Evolutionary conservation across 2,797 vertebrate genomes (phyloP).

Genomic region (Falco novaeseelandiae): DNA sequence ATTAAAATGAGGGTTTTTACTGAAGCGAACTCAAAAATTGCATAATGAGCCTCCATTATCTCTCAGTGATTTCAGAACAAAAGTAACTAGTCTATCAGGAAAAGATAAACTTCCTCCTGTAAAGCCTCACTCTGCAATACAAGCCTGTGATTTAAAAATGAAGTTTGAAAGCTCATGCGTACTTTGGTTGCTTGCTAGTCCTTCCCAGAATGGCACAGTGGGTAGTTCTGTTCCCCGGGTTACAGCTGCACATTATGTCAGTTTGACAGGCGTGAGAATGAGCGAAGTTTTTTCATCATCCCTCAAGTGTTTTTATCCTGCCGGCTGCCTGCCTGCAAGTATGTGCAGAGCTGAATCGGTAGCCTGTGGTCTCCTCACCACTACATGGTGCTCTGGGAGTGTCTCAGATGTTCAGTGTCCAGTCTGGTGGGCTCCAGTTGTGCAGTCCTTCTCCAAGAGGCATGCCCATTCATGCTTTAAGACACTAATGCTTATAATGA

Average conservation of each 20-base stretch:
- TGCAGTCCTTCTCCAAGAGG: background rate
- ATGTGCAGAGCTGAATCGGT: fast-evolving
- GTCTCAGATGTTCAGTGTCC: background rate
- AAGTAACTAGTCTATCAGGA: background rate
- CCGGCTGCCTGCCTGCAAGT: background rate
- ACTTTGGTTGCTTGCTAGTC: background rate
- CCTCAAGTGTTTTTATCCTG: background rate
- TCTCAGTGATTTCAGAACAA: conserved; percentile 1
- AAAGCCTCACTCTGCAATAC: background rate
- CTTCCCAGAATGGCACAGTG: background rate
- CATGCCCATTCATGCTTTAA: background rate
- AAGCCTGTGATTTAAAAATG: background rate
- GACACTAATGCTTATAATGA: background rate
- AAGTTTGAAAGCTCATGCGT: background rate
- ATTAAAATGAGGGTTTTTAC: background rate
- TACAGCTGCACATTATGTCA: background rate
- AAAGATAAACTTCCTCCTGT: background rate
- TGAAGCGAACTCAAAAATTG: conserved; percentile 8
- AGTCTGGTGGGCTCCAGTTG: background rate
- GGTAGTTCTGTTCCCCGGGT: background rate
- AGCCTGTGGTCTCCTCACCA: background rate
- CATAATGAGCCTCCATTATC: background rate
- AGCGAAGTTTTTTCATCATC: background rate
- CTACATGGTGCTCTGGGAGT: background rate
- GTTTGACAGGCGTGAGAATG: background rate